phyloP scores from a whole-genome alignment of 2,797 vertebrate species.

The Notolepis coatsorum region DNA sequence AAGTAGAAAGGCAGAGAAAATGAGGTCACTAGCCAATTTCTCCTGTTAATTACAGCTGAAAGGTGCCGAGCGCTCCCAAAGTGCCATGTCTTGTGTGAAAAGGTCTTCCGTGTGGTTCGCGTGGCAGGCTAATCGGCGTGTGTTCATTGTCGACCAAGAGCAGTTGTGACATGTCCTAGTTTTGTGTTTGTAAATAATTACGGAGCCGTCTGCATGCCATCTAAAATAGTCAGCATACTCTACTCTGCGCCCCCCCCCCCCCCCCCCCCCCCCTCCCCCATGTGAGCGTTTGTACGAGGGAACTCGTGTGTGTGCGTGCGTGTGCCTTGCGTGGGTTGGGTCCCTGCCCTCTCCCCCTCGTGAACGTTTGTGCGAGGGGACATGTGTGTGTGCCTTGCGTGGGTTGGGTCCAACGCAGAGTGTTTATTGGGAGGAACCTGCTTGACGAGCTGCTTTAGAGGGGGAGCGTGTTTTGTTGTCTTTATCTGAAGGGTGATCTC shows the following conservation, averaged over 20 bases:
- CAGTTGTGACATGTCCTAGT: slow-evolving; percentile 32
- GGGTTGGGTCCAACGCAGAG: slow-evolving; percentile 49
- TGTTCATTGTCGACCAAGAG: slow-evolving; percentile 23
- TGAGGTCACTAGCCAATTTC: slow-evolving; percentile 20
- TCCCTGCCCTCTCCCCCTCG: too few species aligned
- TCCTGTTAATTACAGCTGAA: slow-evolving; percentile 38
- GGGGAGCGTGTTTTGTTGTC: slow-evolving; percentile 55
- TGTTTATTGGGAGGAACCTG: slow-evolving; percentile 63
- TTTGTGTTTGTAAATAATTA: slow-evolving; percentile 34
- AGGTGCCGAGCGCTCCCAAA: slow-evolving; percentile 30
- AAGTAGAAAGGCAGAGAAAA: slow-evolving; percentile 17
- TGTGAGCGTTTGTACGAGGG: neutral
- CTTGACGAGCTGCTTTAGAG: slow-evolving; percentile 64
- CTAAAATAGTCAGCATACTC: slow-evolving; percentile 21
- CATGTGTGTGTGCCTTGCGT: slow-evolving; percentile 29
- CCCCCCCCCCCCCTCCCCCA: neutral
- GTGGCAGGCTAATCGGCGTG: slow-evolving; percentile 18
- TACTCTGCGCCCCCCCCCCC: slow-evolving; percentile 21
- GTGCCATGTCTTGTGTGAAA: slow-evolving; percentile 40
- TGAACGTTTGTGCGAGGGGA: too few species aligned
- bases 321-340: slow-evolving; percentile 9
- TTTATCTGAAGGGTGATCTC: slow-evolving; percentile 57
- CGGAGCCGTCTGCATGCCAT: slow-evolving; percentile 34
- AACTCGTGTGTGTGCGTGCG: neutral
- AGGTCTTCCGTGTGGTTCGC: slow-evolving; percentile 38